Conservation (phyloP, 1,140 invertebrate species). For the Manduca sexta region DNA sequence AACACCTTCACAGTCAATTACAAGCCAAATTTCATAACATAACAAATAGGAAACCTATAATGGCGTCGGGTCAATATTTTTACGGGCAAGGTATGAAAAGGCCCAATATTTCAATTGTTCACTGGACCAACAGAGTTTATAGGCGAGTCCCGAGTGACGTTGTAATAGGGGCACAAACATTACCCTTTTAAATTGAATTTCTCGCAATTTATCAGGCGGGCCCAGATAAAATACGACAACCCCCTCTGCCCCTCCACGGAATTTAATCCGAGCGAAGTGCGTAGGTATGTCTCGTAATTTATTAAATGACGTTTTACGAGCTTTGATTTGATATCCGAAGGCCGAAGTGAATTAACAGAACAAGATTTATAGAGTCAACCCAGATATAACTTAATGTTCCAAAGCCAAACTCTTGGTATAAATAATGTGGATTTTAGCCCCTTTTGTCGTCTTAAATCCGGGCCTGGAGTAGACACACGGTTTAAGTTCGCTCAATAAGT, state of each 20-base stretch:
- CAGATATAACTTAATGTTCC: too few species aligned
- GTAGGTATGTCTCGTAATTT: constrained; percentile 8
- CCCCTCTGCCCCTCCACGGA: constrained; percentile 28
- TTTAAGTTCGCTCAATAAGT: too few species aligned
- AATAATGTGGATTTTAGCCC: too few species aligned
- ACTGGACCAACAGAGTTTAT: constrained; percentile 58
- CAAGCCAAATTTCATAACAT: constrained; percentile 1
- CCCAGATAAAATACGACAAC: constrained; percentile 53
- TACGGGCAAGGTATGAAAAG: constrained; percentile 34
- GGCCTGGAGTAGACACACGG: too few species aligned
- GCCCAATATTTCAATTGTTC: constrained; percentile 61
- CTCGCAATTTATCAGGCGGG: constrained; percentile 58
- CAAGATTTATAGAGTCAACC: too few species aligned
- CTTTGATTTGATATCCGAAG: constrained; percentile 1
- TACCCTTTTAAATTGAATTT: constrained; percentile 71
- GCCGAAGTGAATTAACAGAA: background rate
- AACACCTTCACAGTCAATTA: background rate
- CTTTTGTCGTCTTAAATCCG: too few species aligned
- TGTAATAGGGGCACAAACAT: constrained; percentile 66
- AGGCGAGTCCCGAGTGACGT: constrained; percentile 47
- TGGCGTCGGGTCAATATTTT: constrained; percentile 33
- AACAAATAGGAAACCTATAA: background rate
- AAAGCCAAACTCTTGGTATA: too few species aligned
- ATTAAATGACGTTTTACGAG: constrained; percentile 8
- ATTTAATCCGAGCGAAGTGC: constrained; percentile 37